Evolutionary conservation across 2,888 invertebrate species (phyloP).

Genomic region (Orchesella flavescens): DNA sequence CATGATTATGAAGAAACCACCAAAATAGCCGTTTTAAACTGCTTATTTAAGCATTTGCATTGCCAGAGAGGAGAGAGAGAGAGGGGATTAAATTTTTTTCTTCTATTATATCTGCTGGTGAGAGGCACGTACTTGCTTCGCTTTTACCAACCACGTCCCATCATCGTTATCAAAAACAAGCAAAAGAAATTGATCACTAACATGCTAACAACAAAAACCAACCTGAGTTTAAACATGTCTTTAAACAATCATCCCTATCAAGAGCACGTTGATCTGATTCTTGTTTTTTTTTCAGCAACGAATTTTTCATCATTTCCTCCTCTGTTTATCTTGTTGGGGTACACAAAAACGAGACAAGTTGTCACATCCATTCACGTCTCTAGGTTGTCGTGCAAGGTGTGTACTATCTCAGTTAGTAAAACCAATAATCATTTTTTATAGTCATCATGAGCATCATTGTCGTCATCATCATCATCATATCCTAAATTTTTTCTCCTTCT

Average conservation of each 20-base stretch:
- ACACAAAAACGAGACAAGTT: slow-evolving; percentile 48
- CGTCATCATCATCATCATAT: slow-evolving; percentile 14
- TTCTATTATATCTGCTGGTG: neutral
- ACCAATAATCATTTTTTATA: slow-evolving; percentile 50
- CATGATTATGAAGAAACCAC: slow-evolving; percentile 37
- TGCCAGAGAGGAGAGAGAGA: neutral
- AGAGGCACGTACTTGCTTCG: slow-evolving; percentile 50
- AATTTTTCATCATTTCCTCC: slow-evolving; percentile 54
- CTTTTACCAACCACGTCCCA: slow-evolving; percentile 33
- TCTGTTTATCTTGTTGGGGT: slow-evolving; percentile 38
- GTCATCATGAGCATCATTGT: slow-evolving; percentile 12
- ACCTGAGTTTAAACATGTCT: slow-evolving; percentile 11
- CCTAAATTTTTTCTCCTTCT: slow-evolving; percentile 16
- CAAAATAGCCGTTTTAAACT: slow-evolving; percentile 41
- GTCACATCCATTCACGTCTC: slow-evolving; percentile 62
- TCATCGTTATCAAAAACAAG: slow-evolving; percentile 54
- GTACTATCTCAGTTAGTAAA: slow-evolving; percentile 59
- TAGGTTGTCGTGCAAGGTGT: slow-evolving; percentile 51
- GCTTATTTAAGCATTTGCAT: neutral
- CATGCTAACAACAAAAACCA: slow-evolving; percentile 35
- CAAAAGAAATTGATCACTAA: slow-evolving; percentile 30
- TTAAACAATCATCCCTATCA: neutral
- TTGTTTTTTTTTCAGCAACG: neutral
- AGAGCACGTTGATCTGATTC: slow-evolving; percentile 36
- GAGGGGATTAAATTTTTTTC: neutral